Evolutionary conservation across 2,797 vertebrate genomes (phyloP), one percentile per base, ranked within the genome.

Genomic region (Cynodonichthys magdalenae): DNA sequence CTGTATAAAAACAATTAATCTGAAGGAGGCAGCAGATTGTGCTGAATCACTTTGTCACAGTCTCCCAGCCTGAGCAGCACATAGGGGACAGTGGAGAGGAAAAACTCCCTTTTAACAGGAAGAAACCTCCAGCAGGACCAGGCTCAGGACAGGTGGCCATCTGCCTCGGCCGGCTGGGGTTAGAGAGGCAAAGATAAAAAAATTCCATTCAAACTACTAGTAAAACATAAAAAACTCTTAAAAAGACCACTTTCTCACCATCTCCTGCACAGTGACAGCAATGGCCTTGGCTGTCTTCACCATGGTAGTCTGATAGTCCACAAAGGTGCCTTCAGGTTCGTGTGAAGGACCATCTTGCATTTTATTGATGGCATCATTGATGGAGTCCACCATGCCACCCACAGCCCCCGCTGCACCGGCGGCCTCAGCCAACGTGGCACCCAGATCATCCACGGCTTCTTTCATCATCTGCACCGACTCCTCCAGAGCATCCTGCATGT

Each of bases 391-490:
- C 98, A 99, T 98, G 68, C 97, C 96, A 0, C 97, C 96, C 0
- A 99, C 97, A 0, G 97, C 97, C 0, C 98, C 98, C 0, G 96
- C 95, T 0, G 97, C 97, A 0, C 98, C 95, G 36, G 98, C 98
- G 0, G 96, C 95, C 72, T 99, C 97, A 0, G 95, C 93, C 75
- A 99, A 89, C 0, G 98, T 99, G 11, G 95, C 92, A 0, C 94
- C 96, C 48, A 99, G 92, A 87, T 99, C 98, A 2, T 99, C 97
- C 0, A 99, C 98, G 0, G 98, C 97, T 75, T 99, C 98, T 59
- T 97, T 98, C 96, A 99, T 99, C 97, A 99, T 99, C 92, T 98
- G 98, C 42, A 95, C 94, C 0, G 97, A 95, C 83, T 99, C 98
- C 67, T 99, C 97, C 81, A 99, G 90, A 47, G 98, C 96, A 71